phyloP scores from a whole-genome alignment of 2,797 vertebrate genomes.

The Lateolabrax maculatus region DNA sequence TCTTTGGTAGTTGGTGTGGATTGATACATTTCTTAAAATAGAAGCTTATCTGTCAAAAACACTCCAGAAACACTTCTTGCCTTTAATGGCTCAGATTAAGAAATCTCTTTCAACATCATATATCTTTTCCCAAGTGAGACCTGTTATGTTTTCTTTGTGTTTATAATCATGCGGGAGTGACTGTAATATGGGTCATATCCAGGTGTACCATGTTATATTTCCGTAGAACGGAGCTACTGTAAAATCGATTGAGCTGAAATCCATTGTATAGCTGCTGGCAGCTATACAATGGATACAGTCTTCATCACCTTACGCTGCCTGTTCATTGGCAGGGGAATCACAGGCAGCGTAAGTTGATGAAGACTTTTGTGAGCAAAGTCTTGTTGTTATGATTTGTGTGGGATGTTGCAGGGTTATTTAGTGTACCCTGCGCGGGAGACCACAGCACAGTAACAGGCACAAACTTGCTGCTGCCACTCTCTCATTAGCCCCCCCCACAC shows the following conservation, averaged over 20 bases:
- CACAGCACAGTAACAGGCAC: constrained; percentile 55
- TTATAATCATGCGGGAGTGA: too few species aligned
- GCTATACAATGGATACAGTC: too few species aligned
- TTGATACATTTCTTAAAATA: not conserved
- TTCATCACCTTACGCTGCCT: not conserved
- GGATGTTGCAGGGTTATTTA: constrained; percentile 60
- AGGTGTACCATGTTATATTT: not conserved
- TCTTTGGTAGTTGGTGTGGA: too few species aligned
- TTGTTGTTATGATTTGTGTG: constrained; percentile 52
- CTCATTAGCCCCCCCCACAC: constrained; percentile 47
- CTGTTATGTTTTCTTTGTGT: not conserved
- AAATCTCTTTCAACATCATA: not conserved
- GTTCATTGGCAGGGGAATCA: constrained; percentile 7
- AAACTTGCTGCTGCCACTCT: constrained; percentile 60
- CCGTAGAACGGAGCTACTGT: not conserved
- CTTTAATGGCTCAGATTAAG: not conserved
- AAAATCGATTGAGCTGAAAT: not conserved
- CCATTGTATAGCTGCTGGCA: not conserved
- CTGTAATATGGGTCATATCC: not conserved
- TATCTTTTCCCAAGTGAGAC: not conserved
- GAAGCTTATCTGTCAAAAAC: not conserved
- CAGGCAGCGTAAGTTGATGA: not conserved
- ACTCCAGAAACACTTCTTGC: not conserved
- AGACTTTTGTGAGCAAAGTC: constrained; percentile 3
- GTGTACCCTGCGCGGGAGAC: constrained; percentile 48